Base-by-base conservation (phyloP, 2,888 invertebrate genomes). In the Chamaedrilus cognettii region DNA sequence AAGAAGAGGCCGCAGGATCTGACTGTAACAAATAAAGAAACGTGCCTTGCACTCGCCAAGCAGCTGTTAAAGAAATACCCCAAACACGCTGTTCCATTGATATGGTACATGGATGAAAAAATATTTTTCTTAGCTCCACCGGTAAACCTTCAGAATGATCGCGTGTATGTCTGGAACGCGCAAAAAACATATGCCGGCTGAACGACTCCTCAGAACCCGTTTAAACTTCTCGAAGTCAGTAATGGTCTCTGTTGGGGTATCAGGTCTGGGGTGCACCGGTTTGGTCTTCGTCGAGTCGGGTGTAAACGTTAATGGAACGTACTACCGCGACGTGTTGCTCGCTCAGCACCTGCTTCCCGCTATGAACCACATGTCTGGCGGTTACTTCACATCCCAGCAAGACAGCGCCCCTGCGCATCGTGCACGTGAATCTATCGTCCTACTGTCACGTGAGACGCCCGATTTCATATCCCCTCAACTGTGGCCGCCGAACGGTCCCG, bases 401-500 rank as follows among this genome's bases (percentile, higher is more conserved):
- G n/a, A 2, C 50, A 50, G n/a, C 2, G 2, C 23, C 2, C 50
- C 56, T 56, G 56, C 56, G 56, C 56, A 56, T 3, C 56, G 56
- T 26, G 3, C 56, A 28, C n/a, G n/a, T n/a, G n/a, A n/a, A n/a
- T n/a, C 56, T 28, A 28, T 56, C 26, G 56, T 28, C 30, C 56
- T 56, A 28, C 56, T 56, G 2, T 56, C 56, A n/a, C 56, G 56
- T 19, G 3, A 56, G 56, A 28, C 56, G 26, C 56, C 56, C 28
- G 56, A 56, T 28, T 56, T 56, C 56, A 56, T 56, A 56, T 56
- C 3, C 1, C 56, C 56, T 19, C 56, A 56, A 28, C 1, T 56
- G n/a, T 56, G 56, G 56, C 56, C 56, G 3, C 56, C 56, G 19
- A 56, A 56, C 3, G 26, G 56, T 56, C 56, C 56, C 23, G 19